These are phyloP conservation scores for Myanophis thanlyinensis DNA, from an alignment of 2,113 vertebrate species.

Conservation along the genomic window DNA sequence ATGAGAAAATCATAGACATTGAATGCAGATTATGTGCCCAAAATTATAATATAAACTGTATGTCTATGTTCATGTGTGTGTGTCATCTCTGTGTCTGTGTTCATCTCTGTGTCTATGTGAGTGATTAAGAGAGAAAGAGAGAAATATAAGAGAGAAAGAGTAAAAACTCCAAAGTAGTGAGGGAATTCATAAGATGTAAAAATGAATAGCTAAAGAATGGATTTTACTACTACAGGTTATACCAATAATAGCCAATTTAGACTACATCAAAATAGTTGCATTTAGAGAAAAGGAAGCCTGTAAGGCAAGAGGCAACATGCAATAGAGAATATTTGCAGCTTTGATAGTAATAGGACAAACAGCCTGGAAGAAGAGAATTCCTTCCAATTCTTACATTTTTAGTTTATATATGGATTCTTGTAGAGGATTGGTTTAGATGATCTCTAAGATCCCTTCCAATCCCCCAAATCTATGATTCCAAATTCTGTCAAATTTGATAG, in stretches of 20 bases:
- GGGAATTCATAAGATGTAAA: not conserved
- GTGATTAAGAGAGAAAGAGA: not conserved
- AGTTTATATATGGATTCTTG: not conserved
- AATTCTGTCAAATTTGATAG: not conserved
- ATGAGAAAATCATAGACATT: not conserved
- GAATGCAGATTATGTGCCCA: not conserved
- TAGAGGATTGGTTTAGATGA: not conserved
- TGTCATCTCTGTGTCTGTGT: not conserved
- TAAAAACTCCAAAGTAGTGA: not conserved
- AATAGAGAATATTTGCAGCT: not conserved
- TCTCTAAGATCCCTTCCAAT: not conserved
- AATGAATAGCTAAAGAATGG: not conserved
- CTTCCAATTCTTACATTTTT: not conserved
- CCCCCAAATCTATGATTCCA: not conserved
- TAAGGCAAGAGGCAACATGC: not conserved
- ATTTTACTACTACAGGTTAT: not conserved
- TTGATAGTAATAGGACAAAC: not conserved
- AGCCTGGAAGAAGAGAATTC: not conserved
- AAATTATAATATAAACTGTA: not conserved
- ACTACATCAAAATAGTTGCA: not conserved
- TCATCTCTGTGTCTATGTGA: not conserved
- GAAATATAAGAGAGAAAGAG: not conserved
- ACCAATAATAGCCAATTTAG: not conserved
- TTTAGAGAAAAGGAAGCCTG: not conserved
- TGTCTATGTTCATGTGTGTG: not conserved